Evolutionary conservation across 2,888 invertebrate species (phyloP).

Genomic region (Temnothorax ravouxi): DNA sequence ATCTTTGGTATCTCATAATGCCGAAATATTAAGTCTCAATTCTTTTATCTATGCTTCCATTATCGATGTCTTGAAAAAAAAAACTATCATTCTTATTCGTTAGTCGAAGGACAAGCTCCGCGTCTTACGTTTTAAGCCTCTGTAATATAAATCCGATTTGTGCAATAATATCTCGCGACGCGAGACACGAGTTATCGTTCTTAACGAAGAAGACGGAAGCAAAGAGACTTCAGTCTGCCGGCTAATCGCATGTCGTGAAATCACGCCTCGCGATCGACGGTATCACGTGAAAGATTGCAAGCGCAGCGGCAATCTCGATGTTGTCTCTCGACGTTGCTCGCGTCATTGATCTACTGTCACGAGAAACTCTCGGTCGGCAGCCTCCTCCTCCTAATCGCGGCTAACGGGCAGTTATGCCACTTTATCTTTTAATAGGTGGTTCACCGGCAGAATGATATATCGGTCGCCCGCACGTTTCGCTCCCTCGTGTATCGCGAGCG

Average conservation of each 20-base stretch:
- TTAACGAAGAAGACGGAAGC: conserved; percentile 42
- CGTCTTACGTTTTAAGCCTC: not conserved
- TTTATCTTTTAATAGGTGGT: conserved; percentile 20
- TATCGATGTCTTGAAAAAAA: not conserved
- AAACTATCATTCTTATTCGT: not conserved
- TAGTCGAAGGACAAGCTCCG: not conserved
- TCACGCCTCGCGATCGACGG: conserved; percentile 25
- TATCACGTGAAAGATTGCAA: not conserved
- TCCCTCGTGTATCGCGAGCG: not conserved
- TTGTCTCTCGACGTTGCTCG: not conserved
- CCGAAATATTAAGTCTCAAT: not conserved
- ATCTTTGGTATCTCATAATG: too few relatives aligned
- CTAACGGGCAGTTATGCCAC: not conserved
- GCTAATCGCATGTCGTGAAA: conserved; percentile 29
- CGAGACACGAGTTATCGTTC: conserved; percentile 18
- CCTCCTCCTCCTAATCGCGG: not conserved
- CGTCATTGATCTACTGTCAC: conserved; percentile 32
- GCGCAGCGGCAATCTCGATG: not conserved
- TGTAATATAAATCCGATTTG: conserved; percentile 8
- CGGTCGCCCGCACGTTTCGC: conserved; percentile 6
- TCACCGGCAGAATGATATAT: conserved; percentile 25
- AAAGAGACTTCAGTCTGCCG: not conserved
- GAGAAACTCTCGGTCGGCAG: not conserved
- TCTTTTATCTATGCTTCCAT: not conserved
- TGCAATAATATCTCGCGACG: conserved; percentile 7